Conservation (phyloP, 2,113 vertebrate species). For the Rhinoderma darwinii region DNA sequence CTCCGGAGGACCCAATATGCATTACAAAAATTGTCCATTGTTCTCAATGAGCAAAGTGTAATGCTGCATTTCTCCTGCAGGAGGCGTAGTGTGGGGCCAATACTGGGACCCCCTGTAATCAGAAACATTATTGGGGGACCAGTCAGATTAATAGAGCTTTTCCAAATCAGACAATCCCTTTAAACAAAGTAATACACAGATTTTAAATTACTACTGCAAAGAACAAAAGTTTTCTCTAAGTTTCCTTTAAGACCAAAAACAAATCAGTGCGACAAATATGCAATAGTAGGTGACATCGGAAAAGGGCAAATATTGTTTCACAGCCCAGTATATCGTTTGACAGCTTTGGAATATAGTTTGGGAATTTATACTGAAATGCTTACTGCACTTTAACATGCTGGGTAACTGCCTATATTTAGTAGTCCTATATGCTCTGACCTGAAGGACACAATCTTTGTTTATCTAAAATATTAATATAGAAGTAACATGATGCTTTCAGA, state of each 20-base stretch:
- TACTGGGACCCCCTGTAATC: no score
- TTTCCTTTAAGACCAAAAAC: not conserved
- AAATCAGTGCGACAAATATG: not conserved
- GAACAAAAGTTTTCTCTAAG: no score
- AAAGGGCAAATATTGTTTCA: not conserved
- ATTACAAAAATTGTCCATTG: no score
- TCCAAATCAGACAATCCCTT: no score
- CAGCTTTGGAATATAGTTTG: not conserved
- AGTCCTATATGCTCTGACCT: not conserved
- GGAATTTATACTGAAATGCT: not conserved
- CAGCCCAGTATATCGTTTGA: not conserved
- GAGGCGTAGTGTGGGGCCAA: no score
- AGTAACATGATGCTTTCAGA: not conserved
- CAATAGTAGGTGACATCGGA: not conserved
- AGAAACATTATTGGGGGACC: no score
- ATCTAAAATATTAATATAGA: not conserved
- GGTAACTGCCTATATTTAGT: not conserved
- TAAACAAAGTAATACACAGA: no score
- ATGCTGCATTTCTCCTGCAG: no score
- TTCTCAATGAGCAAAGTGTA: no score
- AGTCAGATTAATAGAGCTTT: no score
- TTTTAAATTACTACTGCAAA: no score
- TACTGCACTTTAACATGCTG: not conserved
- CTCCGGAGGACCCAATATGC: no score
- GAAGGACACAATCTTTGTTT: not conserved